A percentile compares a stretch with the other conserved stretches of the same genome.
phyloP scores from a whole-genome alignment of 2,797 vertebrate species.

The Etheostoma nigrum region DNA sequence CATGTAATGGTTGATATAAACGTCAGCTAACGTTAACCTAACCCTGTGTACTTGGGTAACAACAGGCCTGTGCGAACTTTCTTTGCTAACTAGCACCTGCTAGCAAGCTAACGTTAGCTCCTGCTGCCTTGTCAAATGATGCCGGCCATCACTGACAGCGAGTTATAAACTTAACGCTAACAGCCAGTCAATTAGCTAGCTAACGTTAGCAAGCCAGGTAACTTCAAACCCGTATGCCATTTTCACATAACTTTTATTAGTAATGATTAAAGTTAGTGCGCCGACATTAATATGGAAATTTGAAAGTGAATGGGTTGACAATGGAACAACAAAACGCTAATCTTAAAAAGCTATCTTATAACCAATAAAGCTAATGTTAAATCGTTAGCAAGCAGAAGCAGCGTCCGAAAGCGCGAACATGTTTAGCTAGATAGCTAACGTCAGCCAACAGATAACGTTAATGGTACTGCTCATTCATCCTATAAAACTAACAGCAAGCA shows the following conservation, averaged over 20 bases:
- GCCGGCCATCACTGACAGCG: slow-evolving; percentile 75
- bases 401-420: slow-evolving; percentile 80
- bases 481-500: background rate
- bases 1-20: slow-evolving; percentile 31
- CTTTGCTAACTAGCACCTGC: slow-evolving; percentile 57
- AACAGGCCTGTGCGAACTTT: slow-evolving; percentile 73
- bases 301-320: slow-evolving; percentile 40
- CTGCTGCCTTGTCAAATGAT: slow-evolving; percentile 70
- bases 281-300: background rate
- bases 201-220: slow-evolving; percentile 61
- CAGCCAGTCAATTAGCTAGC: slow-evolving; percentile 70
- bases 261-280: background rate
- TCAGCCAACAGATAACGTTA: slow-evolving; percentile 62
- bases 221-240: slow-evolving; percentile 31
- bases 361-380: slow-evolving; percentile 60
- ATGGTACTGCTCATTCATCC: slow-evolving; percentile 6
- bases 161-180: slow-evolving; percentile 78
- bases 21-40: slow-evolving; percentile 38
- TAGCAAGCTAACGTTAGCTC: slow-evolving; percentile 70
- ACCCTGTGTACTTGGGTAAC: slow-evolving; percentile 35
- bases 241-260: background rate
- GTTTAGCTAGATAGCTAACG: slow-evolving; percentile 71
- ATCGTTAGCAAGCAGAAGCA: slow-evolving; percentile 59
- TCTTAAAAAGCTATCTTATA: slow-evolving; percentile 29
- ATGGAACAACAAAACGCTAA: slow-evolving; percentile 4